phyloP scores from a whole-genome alignment of 2,888 invertebrate genomes.

The Steinernema hermaphroditum region DNA sequence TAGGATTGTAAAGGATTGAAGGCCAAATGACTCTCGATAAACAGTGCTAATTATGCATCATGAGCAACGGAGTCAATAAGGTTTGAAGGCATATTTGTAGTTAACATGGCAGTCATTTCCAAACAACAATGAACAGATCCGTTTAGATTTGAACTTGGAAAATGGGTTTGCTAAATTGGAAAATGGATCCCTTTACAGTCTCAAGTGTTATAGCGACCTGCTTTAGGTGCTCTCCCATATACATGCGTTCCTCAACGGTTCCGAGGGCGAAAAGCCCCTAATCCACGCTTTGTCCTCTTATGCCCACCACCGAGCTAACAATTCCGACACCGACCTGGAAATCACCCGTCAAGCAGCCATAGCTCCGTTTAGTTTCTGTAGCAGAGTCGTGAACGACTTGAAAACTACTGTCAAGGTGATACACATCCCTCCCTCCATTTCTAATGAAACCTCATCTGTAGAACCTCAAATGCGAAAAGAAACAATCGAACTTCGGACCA shows the following conservation, averaged over 20 bases:
- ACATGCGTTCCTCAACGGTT: conserved; percentile 35
- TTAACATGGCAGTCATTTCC: too few relatives aligned
- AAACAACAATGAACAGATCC: too few relatives aligned
- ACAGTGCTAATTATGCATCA: too few relatives aligned
- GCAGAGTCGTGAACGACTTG: neutral
- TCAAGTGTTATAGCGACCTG: neutral
- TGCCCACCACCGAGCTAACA: conserved; percentile 35
- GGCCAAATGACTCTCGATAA: too few relatives aligned
- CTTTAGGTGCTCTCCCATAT: conserved; percentile 38
- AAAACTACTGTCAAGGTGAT: neutral
- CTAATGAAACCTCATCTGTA: conserved; percentile 30
- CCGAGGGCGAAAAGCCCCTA: conserved; percentile 35
- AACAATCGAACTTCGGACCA: conserved; percentile 52
- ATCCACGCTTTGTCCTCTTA: conserved; percentile 30
- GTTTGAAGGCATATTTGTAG: too few relatives aligned
- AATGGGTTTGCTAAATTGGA: too few relatives aligned
- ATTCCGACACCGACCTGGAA: neutral
- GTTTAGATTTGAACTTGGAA: too few relatives aligned
- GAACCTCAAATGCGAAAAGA: conserved; percentile 50
- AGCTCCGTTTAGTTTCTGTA: neutral
- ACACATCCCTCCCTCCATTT: too few relatives aligned
- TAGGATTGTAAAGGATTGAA: too few relatives aligned
- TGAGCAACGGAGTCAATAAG: too few relatives aligned
- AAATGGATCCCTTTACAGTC: too few relatives aligned
- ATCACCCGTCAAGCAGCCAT: neutral